A percentile compares a stretch with the other conserved stretches of the same genome.
These are phyloP conservation scores for Sprattus sprattus DNA, from an alignment of 2,113 vertebrate genomes.

Conservation along the genomic window DNA sequence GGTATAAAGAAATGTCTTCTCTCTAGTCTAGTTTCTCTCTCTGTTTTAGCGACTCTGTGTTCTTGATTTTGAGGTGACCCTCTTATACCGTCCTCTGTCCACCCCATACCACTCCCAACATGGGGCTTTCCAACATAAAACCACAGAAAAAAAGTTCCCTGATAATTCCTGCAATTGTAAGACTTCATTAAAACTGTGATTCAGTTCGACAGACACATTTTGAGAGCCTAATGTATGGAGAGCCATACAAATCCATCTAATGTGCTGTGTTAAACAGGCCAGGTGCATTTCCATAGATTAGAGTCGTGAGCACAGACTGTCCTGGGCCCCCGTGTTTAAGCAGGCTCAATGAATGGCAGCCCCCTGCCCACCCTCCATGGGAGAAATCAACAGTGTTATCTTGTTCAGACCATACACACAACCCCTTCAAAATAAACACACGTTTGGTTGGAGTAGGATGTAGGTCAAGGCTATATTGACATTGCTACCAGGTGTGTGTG, in stretches of 20 bases:
- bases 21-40: too few relatives aligned
- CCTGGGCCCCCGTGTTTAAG: background rate
- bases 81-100: background rate
- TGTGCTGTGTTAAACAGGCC: too few relatives aligned
- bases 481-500: background rate
- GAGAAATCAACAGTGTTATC: background rate
- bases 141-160: background rate
- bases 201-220: background rate
- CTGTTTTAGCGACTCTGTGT: too few relatives aligned
- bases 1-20: too few relatives aligned
- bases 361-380: background rate
- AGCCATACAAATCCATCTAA: too few relatives aligned
- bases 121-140: background rate
- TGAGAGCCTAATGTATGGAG: background rate
- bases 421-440: background rate
- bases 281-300: background rate
- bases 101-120: background rate
- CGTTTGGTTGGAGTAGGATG: background rate
- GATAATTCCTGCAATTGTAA: background rate
- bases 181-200: background rate
- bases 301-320: background rate
- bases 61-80: too few relatives aligned
- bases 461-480: conserved; percentile 1
- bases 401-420: background rate
- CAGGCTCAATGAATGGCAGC: background rate